Percentiles rank a stretch among this genome's conserved stretches.
These are phyloP conservation scores for Aphelenchoides fujianensis DNA, from an alignment of 1,140 invertebrate genomes.

Conservation along the genomic window DNA sequence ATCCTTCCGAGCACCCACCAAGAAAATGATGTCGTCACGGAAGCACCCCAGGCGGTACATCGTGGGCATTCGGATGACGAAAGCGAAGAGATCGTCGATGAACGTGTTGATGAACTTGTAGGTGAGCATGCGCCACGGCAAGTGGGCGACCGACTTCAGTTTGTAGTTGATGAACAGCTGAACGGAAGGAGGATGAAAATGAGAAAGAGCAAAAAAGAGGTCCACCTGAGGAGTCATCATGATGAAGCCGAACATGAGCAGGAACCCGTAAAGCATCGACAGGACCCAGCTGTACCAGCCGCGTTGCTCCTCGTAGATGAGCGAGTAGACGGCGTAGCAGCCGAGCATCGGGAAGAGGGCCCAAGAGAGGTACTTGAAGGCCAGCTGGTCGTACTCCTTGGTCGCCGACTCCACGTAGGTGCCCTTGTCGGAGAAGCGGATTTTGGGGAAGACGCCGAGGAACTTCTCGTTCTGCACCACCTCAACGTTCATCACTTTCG, in stretches of 20 bases:
- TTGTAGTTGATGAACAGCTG: conserved; percentile 98
- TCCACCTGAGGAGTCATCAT: conserved; percentile 90
- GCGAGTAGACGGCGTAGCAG: conserved; percentile 88
- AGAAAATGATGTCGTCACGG: conserved; percentile 89
- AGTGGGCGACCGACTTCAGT: conserved; percentile 93
- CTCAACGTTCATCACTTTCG: conserved; percentile 70
- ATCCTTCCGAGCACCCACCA: conserved; percentile 64
- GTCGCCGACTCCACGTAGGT: conserved; percentile 93
- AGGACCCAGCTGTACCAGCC: conserved; percentile 90
- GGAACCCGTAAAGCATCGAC: conserved; percentile 89
- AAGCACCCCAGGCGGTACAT: conserved; percentile 93
- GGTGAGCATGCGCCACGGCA: conserved; percentile 85
- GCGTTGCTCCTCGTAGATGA: conserved; percentile 95
- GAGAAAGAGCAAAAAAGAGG: conserved; percentile 9
- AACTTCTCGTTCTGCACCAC: conserved; percentile 69
- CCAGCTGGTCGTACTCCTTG: conserved; percentile 85
- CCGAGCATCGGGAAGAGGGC: conserved; percentile 84
- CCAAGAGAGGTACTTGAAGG: conserved; percentile 93
- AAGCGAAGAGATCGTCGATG: conserved; percentile 97
- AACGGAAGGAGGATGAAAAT: conserved; percentile 69
- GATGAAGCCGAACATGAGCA: conserved; percentile 97
- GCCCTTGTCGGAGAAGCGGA: conserved; percentile 85
- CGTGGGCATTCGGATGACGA: conserved; percentile 96
- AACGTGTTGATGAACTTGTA: conserved; percentile 99
- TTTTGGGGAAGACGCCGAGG: conserved; percentile 75